Conservation (phyloP, 2,888 invertebrate genomes). For the Trissoscelio sp. region DNA sequence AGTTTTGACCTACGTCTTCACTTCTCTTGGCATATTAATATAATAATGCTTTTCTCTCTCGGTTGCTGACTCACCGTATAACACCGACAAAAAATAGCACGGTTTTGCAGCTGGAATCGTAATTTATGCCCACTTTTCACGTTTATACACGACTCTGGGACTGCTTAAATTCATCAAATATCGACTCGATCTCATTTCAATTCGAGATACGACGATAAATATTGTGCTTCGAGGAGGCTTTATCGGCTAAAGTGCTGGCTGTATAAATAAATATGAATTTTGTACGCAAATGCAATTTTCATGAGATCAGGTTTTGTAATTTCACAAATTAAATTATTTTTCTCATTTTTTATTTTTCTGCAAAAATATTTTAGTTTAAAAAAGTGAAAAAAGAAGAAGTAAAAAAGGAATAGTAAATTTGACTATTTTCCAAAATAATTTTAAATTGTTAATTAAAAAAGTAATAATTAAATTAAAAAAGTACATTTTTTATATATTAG, state of each 20-base stretch:
- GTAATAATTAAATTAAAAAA: too few species aligned
- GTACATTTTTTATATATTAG: too few species aligned
- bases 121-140: slow-evolving; percentile 55
- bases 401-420: too few species aligned
- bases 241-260: neutral
- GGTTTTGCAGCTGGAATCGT: slow-evolving; percentile 45
- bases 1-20: slow-evolving; percentile 19
- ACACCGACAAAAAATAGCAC: slow-evolving; percentile 59
- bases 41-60: slow-evolving; percentile 46
- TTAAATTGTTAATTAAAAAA: too few species aligned
- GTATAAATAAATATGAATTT: slow-evolving; percentile 18
- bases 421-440: too few species aligned
- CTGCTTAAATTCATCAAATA: slow-evolving; percentile 47
- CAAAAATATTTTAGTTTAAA: too few species aligned
- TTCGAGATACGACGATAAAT: slow-evolving; percentile 22
- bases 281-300: slow-evolving; percentile 15
- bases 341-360: too few species aligned
- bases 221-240: slow-evolving; percentile 12
- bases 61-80: slow-evolving; percentile 50
- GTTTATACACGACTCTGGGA: slow-evolving; percentile 29
- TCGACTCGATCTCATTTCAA: slow-evolving; percentile 31
- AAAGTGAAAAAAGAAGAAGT: too few species aligned
- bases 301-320: too few species aligned
- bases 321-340: too few species aligned
- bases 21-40: slow-evolving; percentile 43